Evolutionary conservation across 2,797 vertebrate genomes (phyloP).

Genomic region (Serranus cabrilla): DNA sequence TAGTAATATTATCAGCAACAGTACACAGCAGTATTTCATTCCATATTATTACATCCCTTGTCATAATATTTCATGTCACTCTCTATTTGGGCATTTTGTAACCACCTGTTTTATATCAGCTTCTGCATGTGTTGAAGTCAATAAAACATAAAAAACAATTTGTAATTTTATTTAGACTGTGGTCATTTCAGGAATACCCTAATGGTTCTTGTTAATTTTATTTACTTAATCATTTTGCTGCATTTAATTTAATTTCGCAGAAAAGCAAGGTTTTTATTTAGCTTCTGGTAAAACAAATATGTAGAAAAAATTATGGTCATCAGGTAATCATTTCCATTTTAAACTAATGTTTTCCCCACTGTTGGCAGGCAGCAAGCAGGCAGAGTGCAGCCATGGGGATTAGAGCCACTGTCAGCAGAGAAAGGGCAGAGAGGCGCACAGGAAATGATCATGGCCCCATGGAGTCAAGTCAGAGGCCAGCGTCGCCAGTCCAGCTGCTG

Average conservation of each 20-base stretch:
- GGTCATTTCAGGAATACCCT: background rate
- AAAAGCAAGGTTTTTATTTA: slow-evolving; percentile 19
- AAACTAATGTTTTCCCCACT: slow-evolving; percentile 21
- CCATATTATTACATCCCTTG: background rate
- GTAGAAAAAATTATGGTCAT: background rate
- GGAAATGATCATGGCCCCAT: slow-evolving; percentile 80
- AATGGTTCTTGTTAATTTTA: slow-evolving; percentile 24
- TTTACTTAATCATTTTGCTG: slow-evolving; percentile 12
- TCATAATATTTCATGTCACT: slow-evolving; percentile 19
- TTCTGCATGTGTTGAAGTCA: slow-evolving; percentile 16
- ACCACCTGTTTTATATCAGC: slow-evolving; percentile 34
- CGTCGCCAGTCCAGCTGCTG: slow-evolving; percentile 72
- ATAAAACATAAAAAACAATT: slow-evolving; percentile 8
- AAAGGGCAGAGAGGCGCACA: slow-evolving; percentile 78
- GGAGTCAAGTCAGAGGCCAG: slow-evolving; percentile 74
- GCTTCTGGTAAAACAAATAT: background rate
- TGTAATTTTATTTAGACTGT: slow-evolving; percentile 25
- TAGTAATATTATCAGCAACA: background rate
- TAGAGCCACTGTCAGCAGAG: slow-evolving; percentile 79
- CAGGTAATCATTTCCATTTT: slow-evolving; percentile 31
- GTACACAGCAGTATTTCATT: background rate
- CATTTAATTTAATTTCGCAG: slow-evolving; percentile 11
- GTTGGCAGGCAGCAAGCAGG: slow-evolving; percentile 44
- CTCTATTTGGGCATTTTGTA: background rate
- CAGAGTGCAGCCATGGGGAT: slow-evolving; percentile 68